Evolutionary conservation across 2,797 vertebrate genomes (phyloP), one percentile per base, ranked within the genome.

Genomic region (Pyrocephalus nanus): DNA sequence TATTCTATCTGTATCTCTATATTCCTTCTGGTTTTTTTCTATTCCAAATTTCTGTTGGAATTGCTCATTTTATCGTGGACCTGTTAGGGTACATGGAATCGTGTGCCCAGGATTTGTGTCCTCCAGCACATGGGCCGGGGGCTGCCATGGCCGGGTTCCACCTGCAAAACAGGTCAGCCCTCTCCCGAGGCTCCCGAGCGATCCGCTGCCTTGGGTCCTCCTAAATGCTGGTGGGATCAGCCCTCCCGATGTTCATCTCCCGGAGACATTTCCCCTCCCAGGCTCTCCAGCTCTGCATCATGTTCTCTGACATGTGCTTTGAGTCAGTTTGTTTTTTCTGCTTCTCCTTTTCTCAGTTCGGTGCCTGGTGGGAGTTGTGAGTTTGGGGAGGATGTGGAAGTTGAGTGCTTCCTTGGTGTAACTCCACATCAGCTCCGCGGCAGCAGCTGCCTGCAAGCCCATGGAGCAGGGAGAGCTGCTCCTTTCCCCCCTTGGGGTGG

Each of bases 141-240:
- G 47, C 12, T 36, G 65, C 43, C 5, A 9, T 4, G 65, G 60
- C 55, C 11, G 0, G 12, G 2, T 2, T 3, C 29, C 48, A 0
- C 25, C 27, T 12, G 40, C 2, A 11, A 9, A 9, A 8, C 0
- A 0, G 5, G 3, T 25, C 65, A 0, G 23, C 1, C 3, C 0
- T 8, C 4, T 0, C 36, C 45, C 7, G 1, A 2, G 0, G 10
- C 43, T 4, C 9, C 54, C 8, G 0, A 18, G 29, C 51, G 17
- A 4, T 3, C 27, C 1, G 23, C 60, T 5, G 22, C 55, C 42
- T 8, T 0, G 13, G 2, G 14, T 11, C 18, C 53, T 4, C 2
- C 4, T 7, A 3, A 3, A 45, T 58, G 19, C 55, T 61, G 0
- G 1, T 2, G 5, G 32, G 71, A 23, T 34, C 67, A 62, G 18